Base-by-base conservation (phyloP, 2,888 invertebrate species). In the Andrena trimmerana region DNA sequence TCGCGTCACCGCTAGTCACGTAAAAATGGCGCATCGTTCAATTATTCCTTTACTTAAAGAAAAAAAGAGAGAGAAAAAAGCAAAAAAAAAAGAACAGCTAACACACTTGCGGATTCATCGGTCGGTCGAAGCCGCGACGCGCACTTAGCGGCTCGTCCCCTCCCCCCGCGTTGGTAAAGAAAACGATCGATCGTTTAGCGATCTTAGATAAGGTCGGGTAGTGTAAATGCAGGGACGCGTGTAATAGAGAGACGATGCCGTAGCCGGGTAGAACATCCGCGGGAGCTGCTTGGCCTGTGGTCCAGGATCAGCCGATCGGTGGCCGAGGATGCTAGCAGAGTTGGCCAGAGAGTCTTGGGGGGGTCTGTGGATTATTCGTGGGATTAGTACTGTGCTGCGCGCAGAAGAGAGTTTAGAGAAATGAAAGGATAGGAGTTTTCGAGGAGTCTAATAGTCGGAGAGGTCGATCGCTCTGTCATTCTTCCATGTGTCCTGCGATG, bases 1-100 rank as follows among this genome's bases (percentile, higher is more conserved):
- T 16, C 70, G 10, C 57, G 70, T 48, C 31, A 60, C 85, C 24
- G 80, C 88, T 88, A 88, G 90, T 90, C 90, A 86, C 85, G 81
- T 78, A 81, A 75, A 69, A 59, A 67, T 77, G 67, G 76, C 65
- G 54, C 68, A 63, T 70, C 54, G 54, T 76, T 72, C 33, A 48
- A 73, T 77, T 80, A 67, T 63, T 74, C 75, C 67, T 66, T 78
- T 87, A 88, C 88, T 87, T 87, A 88, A 85, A 73, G 78, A 76
- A 78, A 54, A 20, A 24, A 13, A 3, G 0, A 24, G 20, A 20
- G 27, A 57, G 57, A 57, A 10, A 57, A 24, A 20, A 57, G 6
- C 27, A 2, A 54, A 1, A 57, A 24, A 57, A 57, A 57, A 57
- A 4, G n/a, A 27, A 24, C 10, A 24, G n/a, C 54, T 20, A 24